Percentiles rank a stretch among this genome's conserved stretches.
Conservation (phyloP, 2,113 vertebrate genomes). For the Grallaria varia region DNA sequence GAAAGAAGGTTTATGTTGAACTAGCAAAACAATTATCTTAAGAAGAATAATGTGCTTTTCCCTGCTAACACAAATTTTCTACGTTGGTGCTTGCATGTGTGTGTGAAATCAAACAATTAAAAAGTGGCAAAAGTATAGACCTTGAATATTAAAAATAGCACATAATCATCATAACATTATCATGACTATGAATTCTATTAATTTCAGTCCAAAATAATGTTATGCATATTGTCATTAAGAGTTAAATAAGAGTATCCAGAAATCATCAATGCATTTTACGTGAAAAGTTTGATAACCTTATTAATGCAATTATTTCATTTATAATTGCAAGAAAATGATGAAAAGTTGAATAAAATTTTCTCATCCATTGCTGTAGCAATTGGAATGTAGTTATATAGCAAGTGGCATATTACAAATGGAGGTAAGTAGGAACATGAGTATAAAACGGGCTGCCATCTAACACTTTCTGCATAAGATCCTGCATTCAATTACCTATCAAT, state of each 20-base stretch:
- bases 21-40: neutral
- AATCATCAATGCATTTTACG: neutral
- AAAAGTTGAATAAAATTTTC: neutral
- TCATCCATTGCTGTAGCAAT: neutral
- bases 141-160: neutral
- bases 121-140: neutral
- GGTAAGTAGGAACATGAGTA: neutral
- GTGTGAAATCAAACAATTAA: neutral
- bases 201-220: neutral
- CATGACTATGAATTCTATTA: neutral
- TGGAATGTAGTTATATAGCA: neutral
- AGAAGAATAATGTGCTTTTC: neutral
- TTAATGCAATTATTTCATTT: neutral
- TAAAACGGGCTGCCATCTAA: neutral
- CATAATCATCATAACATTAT: neutral
- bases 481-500: neutral
- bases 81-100: neutral
- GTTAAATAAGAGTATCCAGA: neutral
- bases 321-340: neutral
- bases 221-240: neutral
- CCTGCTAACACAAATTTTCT: neutral
- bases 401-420: neutral
- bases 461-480: neutral
- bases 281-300: neutral
- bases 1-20: slow-evolving; percentile 31